phyloP scores from a whole-genome alignment of 2,888 invertebrate species.

The Aphidoletes aphidimyza region DNA sequence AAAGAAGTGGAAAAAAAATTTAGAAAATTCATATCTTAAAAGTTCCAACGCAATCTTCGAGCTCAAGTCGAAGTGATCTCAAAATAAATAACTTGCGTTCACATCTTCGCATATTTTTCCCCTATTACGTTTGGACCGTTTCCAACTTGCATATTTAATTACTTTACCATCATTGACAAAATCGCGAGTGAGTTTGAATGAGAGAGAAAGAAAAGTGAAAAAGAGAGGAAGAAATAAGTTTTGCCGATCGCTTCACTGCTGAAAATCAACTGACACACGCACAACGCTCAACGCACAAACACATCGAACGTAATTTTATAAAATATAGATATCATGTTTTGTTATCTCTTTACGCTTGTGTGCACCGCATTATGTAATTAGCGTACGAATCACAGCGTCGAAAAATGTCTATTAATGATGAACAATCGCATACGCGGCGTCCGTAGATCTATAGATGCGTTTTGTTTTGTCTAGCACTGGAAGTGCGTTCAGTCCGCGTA shows the following conservation, averaged over 20 bases:
- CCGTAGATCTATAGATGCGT: neutral
- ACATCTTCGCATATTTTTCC: too few species aligned
- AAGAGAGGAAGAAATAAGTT: neutral
- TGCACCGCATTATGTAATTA: slow-evolving; percentile 53
- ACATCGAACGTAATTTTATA: neutral
- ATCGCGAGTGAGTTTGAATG: too few species aligned
- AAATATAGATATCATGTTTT: slow-evolving; percentile 32
- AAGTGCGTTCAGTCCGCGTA: neutral
- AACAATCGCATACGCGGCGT: neutral
- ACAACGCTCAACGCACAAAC: neutral
- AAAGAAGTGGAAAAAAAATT: too few species aligned
- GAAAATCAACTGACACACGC: neutral
- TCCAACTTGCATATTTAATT: slow-evolving; percentile 44
- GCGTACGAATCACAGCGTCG: slow-evolving; percentile 21
- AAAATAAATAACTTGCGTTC: too few species aligned
- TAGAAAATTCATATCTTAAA: too few species aligned
- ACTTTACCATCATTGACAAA: neutral
- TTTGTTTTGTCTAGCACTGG: too few species aligned
- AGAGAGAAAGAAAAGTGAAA: too few species aligned
- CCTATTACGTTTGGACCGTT: too few species aligned
- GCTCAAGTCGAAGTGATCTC: too few species aligned
- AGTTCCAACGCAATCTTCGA: too few species aligned
- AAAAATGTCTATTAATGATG: slow-evolving; percentile 46
- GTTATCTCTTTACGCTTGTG: slow-evolving; percentile 52
- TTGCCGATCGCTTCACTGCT: neutral